Percentiles rank a stretch among this genome's conserved stretches.
Conservation (phyloP, 2,113 vertebrate genomes). For the Dunckerocampus dactyliophorus region DNA sequence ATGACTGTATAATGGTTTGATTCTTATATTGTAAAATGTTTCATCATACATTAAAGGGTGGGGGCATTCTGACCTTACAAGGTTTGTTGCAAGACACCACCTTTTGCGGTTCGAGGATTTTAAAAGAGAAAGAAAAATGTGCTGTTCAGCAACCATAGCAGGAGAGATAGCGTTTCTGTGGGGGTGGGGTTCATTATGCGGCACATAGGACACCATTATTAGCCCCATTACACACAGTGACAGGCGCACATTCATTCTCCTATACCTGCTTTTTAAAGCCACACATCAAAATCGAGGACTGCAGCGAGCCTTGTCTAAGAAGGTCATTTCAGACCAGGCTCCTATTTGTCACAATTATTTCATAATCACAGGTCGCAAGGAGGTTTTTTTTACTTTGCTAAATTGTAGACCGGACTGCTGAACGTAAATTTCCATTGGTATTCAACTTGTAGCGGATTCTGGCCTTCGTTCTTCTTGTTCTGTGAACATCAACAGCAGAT, state of each 20-base stretch:
- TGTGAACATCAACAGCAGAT: constrained; percentile 12
- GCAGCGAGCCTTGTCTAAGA: constrained; percentile 45
- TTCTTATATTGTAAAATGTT: too few relatives aligned
- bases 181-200: constrained; percentile 69
- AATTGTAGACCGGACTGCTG: constrained; percentile 65
- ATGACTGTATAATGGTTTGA: too few relatives aligned
- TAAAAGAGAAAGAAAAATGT: constrained; percentile 34
- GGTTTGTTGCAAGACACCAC: too few relatives aligned
- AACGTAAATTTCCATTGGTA: constrained; percentile 63
- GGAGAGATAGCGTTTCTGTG: constrained; percentile 49
- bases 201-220: constrained; percentile 71
- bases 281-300: constrained; percentile 70
- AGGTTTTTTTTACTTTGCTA: constrained; percentile 68
- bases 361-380: constrained; percentile 62
- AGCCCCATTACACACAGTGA: constrained; percentile 77
- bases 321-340: constrained; percentile 66
- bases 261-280: constrained; percentile 75
- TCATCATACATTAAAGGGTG: too few relatives aligned
- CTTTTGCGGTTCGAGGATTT: constrained; percentile 13
- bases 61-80: too few relatives aligned
- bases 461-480: constrained; percentile 36
- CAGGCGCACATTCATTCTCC: constrained; percentile 74
- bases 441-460: constrained; percentile 57
- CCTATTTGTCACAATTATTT: constrained; percentile 79
- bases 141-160: constrained; percentile 33